Conservation (phyloP, 2,113 vertebrate species). For the Podocnemis expansa region DNA sequence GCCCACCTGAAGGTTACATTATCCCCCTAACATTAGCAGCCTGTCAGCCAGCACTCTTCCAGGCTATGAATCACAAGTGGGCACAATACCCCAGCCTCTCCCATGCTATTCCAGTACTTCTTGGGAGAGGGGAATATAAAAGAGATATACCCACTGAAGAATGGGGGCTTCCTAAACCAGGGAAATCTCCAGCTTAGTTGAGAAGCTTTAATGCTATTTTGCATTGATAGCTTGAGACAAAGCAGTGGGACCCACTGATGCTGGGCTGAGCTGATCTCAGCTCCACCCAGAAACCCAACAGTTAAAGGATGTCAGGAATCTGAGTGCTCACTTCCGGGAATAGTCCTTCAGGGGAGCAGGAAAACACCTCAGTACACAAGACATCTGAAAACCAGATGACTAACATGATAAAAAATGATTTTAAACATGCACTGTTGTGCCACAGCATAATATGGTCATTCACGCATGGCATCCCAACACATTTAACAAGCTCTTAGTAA, state of each 20-base stretch:
- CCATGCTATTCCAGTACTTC: rapidly evolving
- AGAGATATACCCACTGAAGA: not conserved
- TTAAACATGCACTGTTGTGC: not conserved
- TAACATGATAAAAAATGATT: not conserved
- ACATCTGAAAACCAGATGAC: not conserved
- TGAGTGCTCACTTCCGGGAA: not conserved
- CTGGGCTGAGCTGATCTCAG: not conserved
- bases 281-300: not conserved
- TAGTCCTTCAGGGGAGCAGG: not conserved
- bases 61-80: not conserved
- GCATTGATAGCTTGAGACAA: not conserved
- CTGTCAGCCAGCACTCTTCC: too few relatives aligned
- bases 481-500: slow-evolving; percentile 2
- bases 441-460: slow-evolving; percentile 2
- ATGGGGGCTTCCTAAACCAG: not conserved
- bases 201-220: not conserved
- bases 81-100: not conserved
- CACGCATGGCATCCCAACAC: slow-evolving; percentile 1
- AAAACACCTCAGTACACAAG: not conserved
- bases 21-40: too few relatives aligned
- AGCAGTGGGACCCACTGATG: not conserved
- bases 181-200: not conserved
- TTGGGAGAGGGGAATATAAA: not conserved
- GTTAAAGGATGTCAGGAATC: not conserved
- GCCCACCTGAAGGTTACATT: too few relatives aligned